These are phyloP conservation scores for Pseudomyrmex flavicornis DNA, from an alignment of 1,140 invertebrate species.

Conservation along the genomic window DNA sequence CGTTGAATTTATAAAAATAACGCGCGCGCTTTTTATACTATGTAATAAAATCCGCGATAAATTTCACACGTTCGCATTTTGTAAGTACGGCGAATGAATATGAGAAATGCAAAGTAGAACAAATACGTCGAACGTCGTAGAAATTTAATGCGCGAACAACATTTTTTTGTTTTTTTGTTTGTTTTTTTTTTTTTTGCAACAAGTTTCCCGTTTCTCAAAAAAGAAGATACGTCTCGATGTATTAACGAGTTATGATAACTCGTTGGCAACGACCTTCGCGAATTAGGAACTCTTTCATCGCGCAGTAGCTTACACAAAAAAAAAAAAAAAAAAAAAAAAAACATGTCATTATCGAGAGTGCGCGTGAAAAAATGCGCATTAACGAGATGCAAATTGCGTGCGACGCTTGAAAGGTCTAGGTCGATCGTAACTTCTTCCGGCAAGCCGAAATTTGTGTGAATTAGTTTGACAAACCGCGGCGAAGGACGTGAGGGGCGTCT, in stretches of 20 bases:
- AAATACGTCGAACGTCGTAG: not conserved
- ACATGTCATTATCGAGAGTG: conserved; percentile 60
- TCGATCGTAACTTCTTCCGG: conserved; percentile 70
- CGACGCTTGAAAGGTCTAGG: conserved; percentile 81
- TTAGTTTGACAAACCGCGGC: conserved; percentile 67
- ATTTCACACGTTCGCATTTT: no score
- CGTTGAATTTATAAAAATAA: not conserved
- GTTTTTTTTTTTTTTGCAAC: no score
- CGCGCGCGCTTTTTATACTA: no score
- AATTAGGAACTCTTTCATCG: not conserved
- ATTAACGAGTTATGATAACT: conserved; percentile 3
- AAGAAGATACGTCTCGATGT: not conserved
- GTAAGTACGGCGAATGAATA: no score
- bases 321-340: no score
- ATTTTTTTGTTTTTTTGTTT: not conserved
- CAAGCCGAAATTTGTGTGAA: conserved; percentile 73
- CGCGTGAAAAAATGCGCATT: conserved; percentile 55
- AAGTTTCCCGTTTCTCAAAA: not conserved
- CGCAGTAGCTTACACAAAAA: not conserved
- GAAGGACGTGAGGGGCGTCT: conserved; percentile 62
- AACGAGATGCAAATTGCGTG: conserved; percentile 75
- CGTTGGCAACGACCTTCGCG: not conserved
- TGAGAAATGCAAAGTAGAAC: not conserved
- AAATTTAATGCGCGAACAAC: not conserved
- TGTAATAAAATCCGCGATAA: no score